Evolutionary conservation across 2,797 vertebrate species (phyloP).

Genomic region (Sebastes matsubarae): DNA sequence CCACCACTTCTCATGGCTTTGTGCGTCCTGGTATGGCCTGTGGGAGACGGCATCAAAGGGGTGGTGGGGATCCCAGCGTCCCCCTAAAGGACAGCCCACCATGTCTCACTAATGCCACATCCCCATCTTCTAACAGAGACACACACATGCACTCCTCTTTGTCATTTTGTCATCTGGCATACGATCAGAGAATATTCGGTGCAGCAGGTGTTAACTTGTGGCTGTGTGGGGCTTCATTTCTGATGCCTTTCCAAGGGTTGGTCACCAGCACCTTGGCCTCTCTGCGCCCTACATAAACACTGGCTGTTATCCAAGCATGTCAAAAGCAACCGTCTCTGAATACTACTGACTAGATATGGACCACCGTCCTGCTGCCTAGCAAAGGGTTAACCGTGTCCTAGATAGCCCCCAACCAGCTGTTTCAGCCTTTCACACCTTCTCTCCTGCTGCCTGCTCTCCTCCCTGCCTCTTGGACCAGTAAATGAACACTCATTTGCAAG

Average conservation of each 20-base stretch:
- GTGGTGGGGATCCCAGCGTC: constrained; percentile 8
- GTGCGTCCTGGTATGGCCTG: constrained; percentile 23
- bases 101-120: constrained; percentile 26
- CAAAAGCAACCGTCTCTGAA: constrained; percentile 35
- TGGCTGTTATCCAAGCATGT: constrained; percentile 53
- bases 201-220: constrained; percentile 63
- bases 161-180: constrained; percentile 75
- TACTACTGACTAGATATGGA: constrained; percentile 33
- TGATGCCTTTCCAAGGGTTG: constrained; percentile 73
- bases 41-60: constrained; percentile 58
- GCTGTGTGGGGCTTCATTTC: constrained; percentile 53
- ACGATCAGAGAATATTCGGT: constrained; percentile 65
- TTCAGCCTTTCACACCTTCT: constrained; percentile 74
- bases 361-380: constrained; percentile 15
- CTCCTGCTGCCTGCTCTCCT: constrained; percentile 72
- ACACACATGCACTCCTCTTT: constrained; percentile 46
- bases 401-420: constrained; percentile 73
- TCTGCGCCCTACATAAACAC: constrained; percentile 56
- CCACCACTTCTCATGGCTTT: constrained; percentile 13
- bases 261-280: constrained; percentile 50
- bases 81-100: constrained; percentile 39
- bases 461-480: constrained; percentile 83
- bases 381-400: constrained; percentile 76
- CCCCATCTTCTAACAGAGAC: constrained; percentile 32
- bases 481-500: constrained; percentile 88